Evolutionary conservation across 1,140 invertebrate species (phyloP), one percentile per base, ranked within the genome.

Genomic region (Octopus sinensis): DNA sequence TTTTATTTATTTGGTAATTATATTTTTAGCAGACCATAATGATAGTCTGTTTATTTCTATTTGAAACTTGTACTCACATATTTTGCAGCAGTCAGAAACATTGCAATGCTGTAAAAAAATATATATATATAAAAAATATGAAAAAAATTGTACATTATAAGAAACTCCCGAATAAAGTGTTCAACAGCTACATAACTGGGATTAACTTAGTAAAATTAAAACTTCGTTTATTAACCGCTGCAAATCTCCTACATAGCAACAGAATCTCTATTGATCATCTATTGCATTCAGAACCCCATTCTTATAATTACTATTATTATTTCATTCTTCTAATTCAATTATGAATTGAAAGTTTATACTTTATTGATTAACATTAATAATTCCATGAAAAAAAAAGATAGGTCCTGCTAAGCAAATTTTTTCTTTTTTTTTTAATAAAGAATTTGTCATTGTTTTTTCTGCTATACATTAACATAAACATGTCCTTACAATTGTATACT

Each of bases 181-280:
- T 73, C 68, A 73, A 73, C 68, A 73, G 13, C 68, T 73, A 73
- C 68, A 73, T 12, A 73, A 73, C 68, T 73, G 68, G 68, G 68
- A 73, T 73, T 73, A 73, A 73, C 68, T 73, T 73, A 73, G 17
- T 73, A 73, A 73, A 73, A 73, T 73, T 73, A 73, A 73, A 73
- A 13, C 68, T 73, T 73, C 30, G 4, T 17, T 73, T 73, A 62
- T 12, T 12, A 62, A 73, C 68, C 68, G 68, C 68, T 73, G 68
- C 68, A 73, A 73, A 73, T 73, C 17, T 73, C 68, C 68, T 73
- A 23, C 68, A 73, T 73, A 73, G 68, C 30, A 62, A 62, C 30
- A 12, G 30, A 43, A 43, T 43, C 30, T 43, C 30, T 43, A 43
- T 43, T 43, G 30, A 43, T 43, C 30, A 43, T 43, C 30, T 43